phyloP scores from a whole-genome alignment of 2,113 vertebrate genomes.

The Chascanopsetta lugubris region DNA sequence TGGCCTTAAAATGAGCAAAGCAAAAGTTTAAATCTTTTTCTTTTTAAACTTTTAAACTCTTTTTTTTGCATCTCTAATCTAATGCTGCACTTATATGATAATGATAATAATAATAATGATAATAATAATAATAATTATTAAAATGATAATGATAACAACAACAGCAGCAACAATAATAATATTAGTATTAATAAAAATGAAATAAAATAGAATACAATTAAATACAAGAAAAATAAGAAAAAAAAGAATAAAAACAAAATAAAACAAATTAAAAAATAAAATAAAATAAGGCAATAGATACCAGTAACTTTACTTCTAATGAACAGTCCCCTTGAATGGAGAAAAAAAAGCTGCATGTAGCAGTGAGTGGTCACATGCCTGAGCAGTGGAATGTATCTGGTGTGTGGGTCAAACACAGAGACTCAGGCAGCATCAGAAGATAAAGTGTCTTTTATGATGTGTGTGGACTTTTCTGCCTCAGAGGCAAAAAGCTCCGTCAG shows the following conservation, averaged over 20 bases:
- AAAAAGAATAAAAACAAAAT: no score
- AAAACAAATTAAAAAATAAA: no score
- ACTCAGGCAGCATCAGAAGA: background rate
- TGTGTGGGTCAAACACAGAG: constrained; percentile 20
- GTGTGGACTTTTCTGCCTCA: background rate
- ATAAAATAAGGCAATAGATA: no score
- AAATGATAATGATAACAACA: no score
- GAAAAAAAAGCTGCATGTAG: background rate
- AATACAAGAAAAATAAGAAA: no score
- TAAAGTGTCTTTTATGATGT: background rate
- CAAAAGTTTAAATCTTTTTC: background rate
- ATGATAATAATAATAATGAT: no score
- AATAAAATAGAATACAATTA: no score
- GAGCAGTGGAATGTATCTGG: constrained; percentile 27
- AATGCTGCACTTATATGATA: background rate
- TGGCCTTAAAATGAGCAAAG: background rate
- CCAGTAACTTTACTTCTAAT: background rate
- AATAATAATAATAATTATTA: no score
- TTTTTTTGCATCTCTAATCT: background rate
- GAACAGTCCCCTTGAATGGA: background rate
- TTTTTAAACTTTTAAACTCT: no score
- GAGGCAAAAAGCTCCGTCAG: background rate
- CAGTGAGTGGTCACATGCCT: constrained; percentile 47
- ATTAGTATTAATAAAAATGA: no score
- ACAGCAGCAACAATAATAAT: no score